Evolutionary conservation across 2,113 vertebrate species (phyloP).

Genomic region (Centropus unirufus): DNA sequence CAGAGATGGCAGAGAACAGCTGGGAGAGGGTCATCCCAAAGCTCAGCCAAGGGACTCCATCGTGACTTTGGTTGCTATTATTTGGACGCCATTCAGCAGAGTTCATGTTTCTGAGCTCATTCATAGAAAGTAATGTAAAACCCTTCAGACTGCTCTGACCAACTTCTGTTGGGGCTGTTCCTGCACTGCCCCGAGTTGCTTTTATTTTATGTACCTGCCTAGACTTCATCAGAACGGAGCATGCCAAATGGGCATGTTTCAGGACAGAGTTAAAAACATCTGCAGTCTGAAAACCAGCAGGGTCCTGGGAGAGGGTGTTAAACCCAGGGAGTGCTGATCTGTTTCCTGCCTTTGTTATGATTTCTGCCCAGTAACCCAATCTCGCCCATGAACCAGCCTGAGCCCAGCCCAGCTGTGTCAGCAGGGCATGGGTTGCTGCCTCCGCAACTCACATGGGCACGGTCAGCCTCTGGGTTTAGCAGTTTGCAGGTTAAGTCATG

Average conservation of each 20-base stretch:
- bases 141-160: not conserved
- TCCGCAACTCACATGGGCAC: not conserved
- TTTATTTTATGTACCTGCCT: not conserved
- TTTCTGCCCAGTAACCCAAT: conserved; percentile 85
- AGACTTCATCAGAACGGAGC: not conserved
- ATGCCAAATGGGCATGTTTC: conserved; percentile 24
- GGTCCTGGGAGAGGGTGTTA: conserved; percentile 75
- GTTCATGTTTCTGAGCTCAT: not conserved
- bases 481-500: conserved; percentile 24
- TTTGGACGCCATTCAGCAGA: not conserved
- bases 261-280: conserved; percentile 79
- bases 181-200: not conserved
- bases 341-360: conserved; percentile 95
- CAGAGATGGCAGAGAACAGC: not conserved
- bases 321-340: conserved; percentile 85
- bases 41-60: not conserved
- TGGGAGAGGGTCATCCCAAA: not conserved
- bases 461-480: conserved; percentile 1
- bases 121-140: not conserved
- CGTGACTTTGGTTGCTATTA: not conserved
- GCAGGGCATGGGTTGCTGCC: conserved; percentile 73
- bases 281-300: conserved; percentile 71
- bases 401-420: conserved; percentile 85
- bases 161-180: accelerated
- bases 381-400: conserved; percentile 69